Conservation (phyloP, 2,113 vertebrate species). For the Columbina picui region DNA sequence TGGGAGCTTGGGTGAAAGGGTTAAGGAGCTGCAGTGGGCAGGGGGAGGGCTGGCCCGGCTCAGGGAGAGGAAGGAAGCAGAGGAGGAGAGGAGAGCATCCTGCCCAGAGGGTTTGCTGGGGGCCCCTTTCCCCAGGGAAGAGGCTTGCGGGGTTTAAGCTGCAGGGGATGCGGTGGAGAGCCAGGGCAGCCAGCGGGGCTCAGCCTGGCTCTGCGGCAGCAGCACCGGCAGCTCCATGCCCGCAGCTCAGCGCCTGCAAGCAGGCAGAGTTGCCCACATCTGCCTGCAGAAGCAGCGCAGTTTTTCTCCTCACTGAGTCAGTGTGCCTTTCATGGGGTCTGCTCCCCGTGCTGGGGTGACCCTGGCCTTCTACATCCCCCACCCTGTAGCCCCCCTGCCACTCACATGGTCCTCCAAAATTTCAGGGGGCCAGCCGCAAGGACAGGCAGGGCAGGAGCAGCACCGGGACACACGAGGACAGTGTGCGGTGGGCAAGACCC, state of each 20-base stretch:
- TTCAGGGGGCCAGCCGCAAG: not conserved
- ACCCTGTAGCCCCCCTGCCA: too few relatives aligned
- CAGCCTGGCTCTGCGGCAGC: not conserved
- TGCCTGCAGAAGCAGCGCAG: not conserved
- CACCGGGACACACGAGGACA: too few relatives aligned
- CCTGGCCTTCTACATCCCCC: not conserved
- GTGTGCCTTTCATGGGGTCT: not conserved
- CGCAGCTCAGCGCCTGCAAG: not conserved
- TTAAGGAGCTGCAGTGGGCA: slow-evolving; percentile 10
- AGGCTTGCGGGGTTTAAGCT: not conserved
- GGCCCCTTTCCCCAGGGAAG: slow-evolving; percentile 38
- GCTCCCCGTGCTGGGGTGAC: not conserved
- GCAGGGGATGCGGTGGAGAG: not conserved
- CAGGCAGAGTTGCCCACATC: not conserved
- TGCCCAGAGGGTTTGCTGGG: slow-evolving; percentile 2
- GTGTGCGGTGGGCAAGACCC: not conserved
- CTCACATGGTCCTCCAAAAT: not conserved
- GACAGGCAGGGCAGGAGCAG: not conserved
- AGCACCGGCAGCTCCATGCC: not conserved
- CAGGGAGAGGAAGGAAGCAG: slow-evolving; percentile 55
- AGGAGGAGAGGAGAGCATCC: slow-evolving; percentile 50
- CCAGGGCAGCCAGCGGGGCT: not conserved
- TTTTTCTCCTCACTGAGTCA: too few relatives aligned
- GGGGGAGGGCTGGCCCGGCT: not conserved
- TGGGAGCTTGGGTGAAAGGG: slow-evolving; percentile 31